Conservation (phyloP, 2,113 vertebrate species). For the Centropus bengalensis region DNA sequence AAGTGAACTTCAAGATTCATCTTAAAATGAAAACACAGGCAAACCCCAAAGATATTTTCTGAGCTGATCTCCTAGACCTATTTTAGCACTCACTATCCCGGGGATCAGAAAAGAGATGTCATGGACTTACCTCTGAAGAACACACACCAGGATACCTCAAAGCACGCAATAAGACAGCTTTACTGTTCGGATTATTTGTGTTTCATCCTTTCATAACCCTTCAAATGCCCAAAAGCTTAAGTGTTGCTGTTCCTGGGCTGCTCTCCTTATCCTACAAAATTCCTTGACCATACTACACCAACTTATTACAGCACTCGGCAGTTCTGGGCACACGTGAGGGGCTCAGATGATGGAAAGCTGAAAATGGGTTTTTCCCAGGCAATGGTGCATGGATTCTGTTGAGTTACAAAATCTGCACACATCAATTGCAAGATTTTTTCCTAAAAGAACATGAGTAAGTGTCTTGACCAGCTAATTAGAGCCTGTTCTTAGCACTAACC, state of each 20-base stretch:
- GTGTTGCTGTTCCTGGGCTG: not conserved
- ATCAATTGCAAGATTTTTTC: not conserved
- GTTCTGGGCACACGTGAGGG: rapidly evolving
- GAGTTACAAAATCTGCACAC: not conserved
- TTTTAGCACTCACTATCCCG: not conserved
- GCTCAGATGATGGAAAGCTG: not conserved
- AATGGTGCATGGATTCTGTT: not conserved
- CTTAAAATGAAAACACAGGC: not conserved
- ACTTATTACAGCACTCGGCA: not conserved
- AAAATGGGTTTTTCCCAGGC: not conserved
- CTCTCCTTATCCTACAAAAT: not conserved
- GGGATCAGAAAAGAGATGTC: not conserved
- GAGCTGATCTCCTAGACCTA: not conserved
- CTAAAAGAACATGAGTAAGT: not conserved
- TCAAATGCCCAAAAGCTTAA: not conserved
- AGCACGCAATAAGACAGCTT: not conserved
- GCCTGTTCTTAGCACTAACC: no score
- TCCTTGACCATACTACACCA: not conserved
- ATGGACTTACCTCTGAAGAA: not conserved
- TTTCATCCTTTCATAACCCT: not conserved
- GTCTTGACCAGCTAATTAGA: not conserved
- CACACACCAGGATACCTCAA: not conserved
- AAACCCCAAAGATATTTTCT: not conserved
- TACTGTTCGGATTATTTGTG: not conserved
- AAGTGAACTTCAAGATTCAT: not conserved